These are phyloP conservation scores for Pseudochaenichthys georgianus DNA, from an alignment of 2,797 vertebrate species.

Conservation along the genomic window DNA sequence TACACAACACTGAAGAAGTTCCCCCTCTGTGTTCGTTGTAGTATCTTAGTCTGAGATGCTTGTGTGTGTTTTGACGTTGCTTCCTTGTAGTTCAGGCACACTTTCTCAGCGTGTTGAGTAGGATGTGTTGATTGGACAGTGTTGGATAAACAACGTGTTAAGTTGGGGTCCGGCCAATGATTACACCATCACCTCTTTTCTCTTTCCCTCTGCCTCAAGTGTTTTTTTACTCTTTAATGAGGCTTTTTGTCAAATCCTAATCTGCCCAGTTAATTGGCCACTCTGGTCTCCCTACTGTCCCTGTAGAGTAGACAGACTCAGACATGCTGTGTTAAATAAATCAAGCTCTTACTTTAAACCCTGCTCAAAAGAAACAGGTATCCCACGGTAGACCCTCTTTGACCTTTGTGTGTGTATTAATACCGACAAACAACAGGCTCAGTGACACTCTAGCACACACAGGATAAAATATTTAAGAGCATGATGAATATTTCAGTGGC, in stretches of 20 bases:
- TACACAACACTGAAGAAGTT: not conserved
- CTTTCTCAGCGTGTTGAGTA: conserved; percentile 45
- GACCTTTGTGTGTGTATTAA: conserved; percentile 50
- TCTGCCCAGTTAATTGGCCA: conserved; percentile 31
- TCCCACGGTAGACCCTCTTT: conserved; percentile 14
- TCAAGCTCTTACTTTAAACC: conserved; percentile 29
- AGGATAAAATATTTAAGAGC: conserved; percentile 81
- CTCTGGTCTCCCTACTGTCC: conserved; percentile 21
- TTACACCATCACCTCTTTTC: conserved; percentile 33
- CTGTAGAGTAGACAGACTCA: conserved; percentile 22
- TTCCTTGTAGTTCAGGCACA: conserved; percentile 28
- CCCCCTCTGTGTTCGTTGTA: not conserved
- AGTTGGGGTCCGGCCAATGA: conserved; percentile 14
- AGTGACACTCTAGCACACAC: conserved; percentile 59
- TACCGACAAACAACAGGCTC: conserved; percentile 44
- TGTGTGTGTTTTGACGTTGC: conserved; percentile 30
- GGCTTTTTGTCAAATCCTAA: conserved; percentile 18
- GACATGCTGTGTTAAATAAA: conserved; percentile 43
- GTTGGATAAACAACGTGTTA: conserved; percentile 43
- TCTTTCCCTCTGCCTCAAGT: conserved; percentile 10
- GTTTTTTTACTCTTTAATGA: conserved; percentile 27
- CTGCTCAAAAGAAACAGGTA: not conserved
- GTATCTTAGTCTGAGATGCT: conserved; percentile 13
- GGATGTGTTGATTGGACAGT: conserved; percentile 69
- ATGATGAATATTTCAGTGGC: conserved; percentile 81